phyloP scores from a whole-genome alignment of 1,140 invertebrate species.

The Lithobius niger region DNA sequence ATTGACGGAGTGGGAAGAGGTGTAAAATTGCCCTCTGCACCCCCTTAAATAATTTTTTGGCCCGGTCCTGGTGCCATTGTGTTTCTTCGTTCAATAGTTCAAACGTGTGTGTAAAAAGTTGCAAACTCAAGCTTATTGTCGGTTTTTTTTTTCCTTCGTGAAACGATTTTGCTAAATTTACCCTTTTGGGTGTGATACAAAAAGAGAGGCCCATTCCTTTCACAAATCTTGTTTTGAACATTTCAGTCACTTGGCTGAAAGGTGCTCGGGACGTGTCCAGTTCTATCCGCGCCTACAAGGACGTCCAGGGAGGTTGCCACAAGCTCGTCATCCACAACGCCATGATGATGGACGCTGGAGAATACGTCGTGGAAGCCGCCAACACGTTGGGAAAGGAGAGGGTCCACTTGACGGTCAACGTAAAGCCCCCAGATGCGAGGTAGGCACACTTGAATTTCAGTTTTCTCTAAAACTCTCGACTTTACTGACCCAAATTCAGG shows the following conservation, averaged over 20 bases:
- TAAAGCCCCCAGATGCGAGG: slow-evolving; percentile 25
- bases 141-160: background rate
- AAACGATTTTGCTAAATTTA: no score
- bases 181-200: background rate
- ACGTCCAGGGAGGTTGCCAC: slow-evolving; percentile 66
- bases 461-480: no score
- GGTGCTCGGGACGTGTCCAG: slow-evolving; percentile 66
- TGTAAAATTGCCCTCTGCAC: no score
- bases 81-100: no score
- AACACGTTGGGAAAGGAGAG: slow-evolving; percentile 78
- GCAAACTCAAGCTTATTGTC: background rate
- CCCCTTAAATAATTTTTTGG: no score
- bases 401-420: slow-evolving; percentile 66
- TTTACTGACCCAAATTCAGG: no score
- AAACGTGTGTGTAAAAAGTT: no score
- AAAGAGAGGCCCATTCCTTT: background rate
- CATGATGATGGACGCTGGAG: slow-evolving; percentile 71
- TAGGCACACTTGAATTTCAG: no score
- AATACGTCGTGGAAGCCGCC: slow-evolving; percentile 83
- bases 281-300: slow-evolving; percentile 57
- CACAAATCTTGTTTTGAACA: background rate
- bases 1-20: no score
- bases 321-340: slow-evolving; percentile 76
- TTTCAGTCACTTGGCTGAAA: slow-evolving; percentile 66
- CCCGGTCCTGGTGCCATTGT: no score